phyloP scores from a whole-genome alignment of 2,113 vertebrate genomes.

The Marmota flaviventris region DNA sequence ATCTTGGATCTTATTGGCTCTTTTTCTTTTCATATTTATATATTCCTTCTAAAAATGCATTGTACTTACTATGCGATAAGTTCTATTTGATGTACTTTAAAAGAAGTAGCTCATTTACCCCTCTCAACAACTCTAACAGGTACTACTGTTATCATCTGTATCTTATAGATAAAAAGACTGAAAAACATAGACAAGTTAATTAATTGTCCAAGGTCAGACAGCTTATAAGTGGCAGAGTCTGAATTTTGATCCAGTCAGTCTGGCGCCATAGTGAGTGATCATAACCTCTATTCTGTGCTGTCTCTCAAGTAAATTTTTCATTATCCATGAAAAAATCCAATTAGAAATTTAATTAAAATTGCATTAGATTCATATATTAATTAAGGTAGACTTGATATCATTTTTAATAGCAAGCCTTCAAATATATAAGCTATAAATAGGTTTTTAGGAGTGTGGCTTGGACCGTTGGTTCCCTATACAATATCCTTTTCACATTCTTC shows the following conservation, averaged over 20 bases:
- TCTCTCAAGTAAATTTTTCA: neutral
- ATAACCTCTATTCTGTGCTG: neutral
- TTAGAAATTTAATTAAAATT: constrained; percentile 48
- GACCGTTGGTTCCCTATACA: neutral
- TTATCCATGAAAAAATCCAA: neutral
- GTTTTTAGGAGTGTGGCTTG: neutral
- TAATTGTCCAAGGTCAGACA: neutral
- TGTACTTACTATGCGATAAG: neutral
- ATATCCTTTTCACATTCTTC: neutral
- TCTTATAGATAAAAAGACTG: neutral
- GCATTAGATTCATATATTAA: neutral
- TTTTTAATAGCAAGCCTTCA: constrained; percentile 5
- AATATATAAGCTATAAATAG: neutral
- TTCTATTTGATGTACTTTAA: constrained; percentile 19
- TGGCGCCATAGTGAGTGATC: neutral
- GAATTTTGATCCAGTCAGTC: neutral
- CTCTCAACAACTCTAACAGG: neutral
- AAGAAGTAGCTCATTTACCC: neutral
- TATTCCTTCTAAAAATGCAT: neutral
- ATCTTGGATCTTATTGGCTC: neutral
- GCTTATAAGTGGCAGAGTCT: neutral
- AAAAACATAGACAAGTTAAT: neutral
- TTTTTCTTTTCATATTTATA: neutral
- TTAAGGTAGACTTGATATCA: neutral
- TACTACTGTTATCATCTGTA: neutral